These are phyloP conservation scores for Hassar affinis DNA, from an alignment of 2,113 vertebrate species.

Conservation along the genomic window DNA sequence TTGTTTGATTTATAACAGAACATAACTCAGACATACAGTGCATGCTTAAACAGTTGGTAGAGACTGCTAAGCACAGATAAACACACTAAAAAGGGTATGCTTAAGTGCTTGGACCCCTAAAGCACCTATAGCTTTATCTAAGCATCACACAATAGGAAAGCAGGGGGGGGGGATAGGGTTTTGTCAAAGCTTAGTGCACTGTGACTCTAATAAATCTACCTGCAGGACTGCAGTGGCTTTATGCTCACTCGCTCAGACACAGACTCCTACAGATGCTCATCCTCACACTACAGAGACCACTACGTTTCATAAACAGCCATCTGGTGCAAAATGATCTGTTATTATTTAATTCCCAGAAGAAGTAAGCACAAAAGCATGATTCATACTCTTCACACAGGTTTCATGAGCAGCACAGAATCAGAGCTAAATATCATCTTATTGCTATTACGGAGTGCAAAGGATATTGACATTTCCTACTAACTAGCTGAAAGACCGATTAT, in stretches of 20 bases:
- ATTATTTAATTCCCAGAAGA: neutral
- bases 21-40: neutral
- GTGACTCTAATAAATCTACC: conserved; percentile 31
- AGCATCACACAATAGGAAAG: neutral
- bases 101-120: too few species aligned
- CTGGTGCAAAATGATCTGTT: conserved; percentile 5
- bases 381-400: neutral
- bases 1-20: neutral
- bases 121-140: neutral
- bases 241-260: conserved; percentile 37
- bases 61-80: neutral
- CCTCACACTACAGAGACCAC: conserved; percentile 32
- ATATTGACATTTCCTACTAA: neutral
- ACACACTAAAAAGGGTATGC: neutral
- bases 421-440: neutral
- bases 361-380: neutral
- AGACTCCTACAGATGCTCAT: conserved; percentile 36
- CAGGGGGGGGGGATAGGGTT: neutral
- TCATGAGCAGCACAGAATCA: neutral
- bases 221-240: conserved; percentile 35
- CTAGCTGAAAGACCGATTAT: neutral
- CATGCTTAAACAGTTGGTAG: neutral
- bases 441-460: neutral
- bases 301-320: conserved; percentile 50
- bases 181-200: neutral